Base-by-base conservation (phyloP, 2,797 vertebrate genomes). In the Tapera naevia region DNA sequence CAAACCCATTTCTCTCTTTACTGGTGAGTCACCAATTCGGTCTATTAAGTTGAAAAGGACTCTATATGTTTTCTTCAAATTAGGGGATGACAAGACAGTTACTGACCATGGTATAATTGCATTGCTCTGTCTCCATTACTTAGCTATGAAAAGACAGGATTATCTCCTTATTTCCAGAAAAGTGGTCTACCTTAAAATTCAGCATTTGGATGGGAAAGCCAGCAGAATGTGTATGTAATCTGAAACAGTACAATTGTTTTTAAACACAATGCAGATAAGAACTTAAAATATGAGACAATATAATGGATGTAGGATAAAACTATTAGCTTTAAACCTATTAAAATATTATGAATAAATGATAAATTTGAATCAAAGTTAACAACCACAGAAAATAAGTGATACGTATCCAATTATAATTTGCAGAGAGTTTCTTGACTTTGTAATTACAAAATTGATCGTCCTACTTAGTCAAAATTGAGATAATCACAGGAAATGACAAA, bases 131-230 rank as follows among this genome's bases (percentile, higher is more conserved):
- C 56, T 96, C 74, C 65, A 24, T 43, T 89, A 80, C 45, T 93
- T 65, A 78, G 74, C 84, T 89, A 61, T 50, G 82, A 80, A 81
- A 89, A 67, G 78, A 87, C 37, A 67, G 27, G 85, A 33, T 72
- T 65, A 78, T 82, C 66, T 80, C 66, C 72, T 24, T 90, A 65
- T 57, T 93, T 89, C 61, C 67, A 93, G 72, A 86, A 88, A 92
- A 94, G 45, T 25, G 17, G 57, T 60, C 80, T 50, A 8, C 84
- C 91, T 91, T 76, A 71, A 95, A 95, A 85, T 67, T 82, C 0
- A 0, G 41, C 48, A 64, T 66, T 92, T 84, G 53, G 88, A 70
- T 28, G 80, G 72, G 57, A 69, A 80, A 92, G 58, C 27, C 62
- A 84, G 65, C 54, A 91, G 69, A 91, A 85, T 19, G 15, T 53